Conservation (phyloP, 2,113 vertebrate genomes). For the Peromyscus maniculatus region DNA sequence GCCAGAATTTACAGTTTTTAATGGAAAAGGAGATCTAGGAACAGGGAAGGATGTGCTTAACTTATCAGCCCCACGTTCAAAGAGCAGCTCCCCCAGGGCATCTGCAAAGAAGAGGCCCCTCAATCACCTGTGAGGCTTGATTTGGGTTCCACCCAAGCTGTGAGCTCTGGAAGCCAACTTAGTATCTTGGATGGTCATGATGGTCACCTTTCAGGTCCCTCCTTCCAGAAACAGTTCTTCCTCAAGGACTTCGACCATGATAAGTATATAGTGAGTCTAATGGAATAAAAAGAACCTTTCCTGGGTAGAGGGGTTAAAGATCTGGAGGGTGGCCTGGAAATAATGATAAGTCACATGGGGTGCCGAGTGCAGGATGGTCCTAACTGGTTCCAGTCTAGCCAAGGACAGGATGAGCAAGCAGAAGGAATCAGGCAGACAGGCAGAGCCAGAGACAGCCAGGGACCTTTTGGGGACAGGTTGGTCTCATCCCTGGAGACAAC, state of each 20-base stretch:
- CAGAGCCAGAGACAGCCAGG: not conserved
- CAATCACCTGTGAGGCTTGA: not conserved
- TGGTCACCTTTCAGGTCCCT: not conserved
- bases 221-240: not conserved
- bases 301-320: not conserved
- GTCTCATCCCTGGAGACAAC: not conserved
- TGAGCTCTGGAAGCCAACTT: not conserved
- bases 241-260: conserved; percentile 8
- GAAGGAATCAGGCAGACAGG: not conserved
- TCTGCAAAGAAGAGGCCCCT: not conserved
- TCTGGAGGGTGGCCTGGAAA: not conserved
- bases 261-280: not conserved
- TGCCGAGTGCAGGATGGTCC: fast-evolving
- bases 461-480: not conserved
- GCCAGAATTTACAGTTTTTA: conserved; percentile 20
- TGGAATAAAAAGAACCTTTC: conserved; percentile 3
- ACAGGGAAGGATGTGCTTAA: not conserved
- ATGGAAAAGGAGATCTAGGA: conserved; percentile 5
- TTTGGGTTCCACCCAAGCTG: fast-evolving
- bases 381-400: not conserved
- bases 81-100: not conserved
- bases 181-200: not conserved
- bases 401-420: not conserved
- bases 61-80: not conserved
- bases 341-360: no score